Percentiles rank a stretch among this genome's conserved stretches.
phyloP scores from a whole-genome alignment of 2,113 vertebrate species.

The Pelobates fuscus region DNA sequence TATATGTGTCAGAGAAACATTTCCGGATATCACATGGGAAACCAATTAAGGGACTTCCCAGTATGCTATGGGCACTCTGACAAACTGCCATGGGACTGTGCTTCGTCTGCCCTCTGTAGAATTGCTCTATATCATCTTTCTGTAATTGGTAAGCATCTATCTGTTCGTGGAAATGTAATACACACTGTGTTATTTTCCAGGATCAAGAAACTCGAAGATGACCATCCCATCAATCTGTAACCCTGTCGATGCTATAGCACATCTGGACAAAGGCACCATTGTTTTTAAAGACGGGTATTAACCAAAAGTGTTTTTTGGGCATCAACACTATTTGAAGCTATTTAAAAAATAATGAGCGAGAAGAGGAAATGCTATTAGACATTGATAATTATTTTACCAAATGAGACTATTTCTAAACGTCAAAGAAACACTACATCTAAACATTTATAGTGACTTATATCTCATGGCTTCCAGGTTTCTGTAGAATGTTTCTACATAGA shows the following conservation, averaged over 20 bases:
- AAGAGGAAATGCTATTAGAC: too few relatives aligned
- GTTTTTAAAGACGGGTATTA: constrained; percentile 23
- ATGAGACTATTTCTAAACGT: too few relatives aligned
- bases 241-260: constrained; percentile 8
- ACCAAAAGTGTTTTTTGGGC: constrained; percentile 1
- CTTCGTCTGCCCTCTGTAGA: background rate
- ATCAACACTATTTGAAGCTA: too few relatives aligned
- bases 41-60: background rate
- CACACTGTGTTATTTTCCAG: constrained; percentile 2
- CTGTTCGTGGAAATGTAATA: background rate
- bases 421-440: too few relatives aligned
- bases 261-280: background rate
- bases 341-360: too few relatives aligned
- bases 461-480: too few relatives aligned
- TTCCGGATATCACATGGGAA: background rate
- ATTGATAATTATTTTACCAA: too few relatives aligned
- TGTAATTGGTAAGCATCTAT: background rate
- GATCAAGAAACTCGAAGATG: background rate
- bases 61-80: background rate
- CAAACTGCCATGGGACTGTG: background rate
- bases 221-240: background rate
- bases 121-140: background rate
- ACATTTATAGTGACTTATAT: too few relatives aligned
- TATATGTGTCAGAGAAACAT: background rate
- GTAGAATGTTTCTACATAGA: too few relatives aligned